These are phyloP conservation scores for Platalea minor DNA, from an alignment of 2,797 vertebrate species.

Conservation along the genomic window DNA sequence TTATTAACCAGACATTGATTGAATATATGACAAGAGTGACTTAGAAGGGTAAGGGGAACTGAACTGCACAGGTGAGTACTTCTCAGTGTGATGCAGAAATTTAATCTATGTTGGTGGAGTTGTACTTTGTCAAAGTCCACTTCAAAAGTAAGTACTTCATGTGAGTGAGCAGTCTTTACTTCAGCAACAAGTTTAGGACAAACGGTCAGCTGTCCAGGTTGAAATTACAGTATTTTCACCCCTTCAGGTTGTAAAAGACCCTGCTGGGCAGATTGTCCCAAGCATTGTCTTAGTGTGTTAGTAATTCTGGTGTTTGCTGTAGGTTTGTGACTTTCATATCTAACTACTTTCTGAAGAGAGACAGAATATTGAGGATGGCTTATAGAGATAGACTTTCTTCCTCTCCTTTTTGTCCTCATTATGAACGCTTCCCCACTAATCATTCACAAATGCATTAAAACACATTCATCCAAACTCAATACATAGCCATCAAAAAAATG, in stretches of 20 bases:
- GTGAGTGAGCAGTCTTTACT: not conserved
- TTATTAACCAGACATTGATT: not conserved
- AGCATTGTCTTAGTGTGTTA: not conserved
- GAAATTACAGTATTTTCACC: not conserved
- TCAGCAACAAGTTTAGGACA: not conserved
- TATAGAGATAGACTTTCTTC: not conserved
- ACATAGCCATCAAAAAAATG: not conserved
- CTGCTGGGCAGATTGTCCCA: not conserved
- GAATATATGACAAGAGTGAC: not conserved
- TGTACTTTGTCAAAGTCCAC: not conserved
- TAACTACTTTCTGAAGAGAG: not conserved
- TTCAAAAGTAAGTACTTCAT: not conserved
- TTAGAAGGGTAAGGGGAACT: not conserved
- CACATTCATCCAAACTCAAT: not conserved
- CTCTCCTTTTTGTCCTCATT: not conserved
- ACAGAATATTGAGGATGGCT: not conserved
- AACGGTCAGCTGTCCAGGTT: not conserved
- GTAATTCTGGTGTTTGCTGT: not conserved
- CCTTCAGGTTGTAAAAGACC: not conserved
- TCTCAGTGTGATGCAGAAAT: not conserved
- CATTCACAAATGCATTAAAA: not conserved
- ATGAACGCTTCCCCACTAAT: not conserved
- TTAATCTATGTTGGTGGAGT: not conserved
- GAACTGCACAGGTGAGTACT: not conserved
- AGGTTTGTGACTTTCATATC: not conserved